These are phyloP conservation scores for Argyra leucocephala DNA, from an alignment of 2,888 invertebrate genomes.

Conservation along the genomic window DNA sequence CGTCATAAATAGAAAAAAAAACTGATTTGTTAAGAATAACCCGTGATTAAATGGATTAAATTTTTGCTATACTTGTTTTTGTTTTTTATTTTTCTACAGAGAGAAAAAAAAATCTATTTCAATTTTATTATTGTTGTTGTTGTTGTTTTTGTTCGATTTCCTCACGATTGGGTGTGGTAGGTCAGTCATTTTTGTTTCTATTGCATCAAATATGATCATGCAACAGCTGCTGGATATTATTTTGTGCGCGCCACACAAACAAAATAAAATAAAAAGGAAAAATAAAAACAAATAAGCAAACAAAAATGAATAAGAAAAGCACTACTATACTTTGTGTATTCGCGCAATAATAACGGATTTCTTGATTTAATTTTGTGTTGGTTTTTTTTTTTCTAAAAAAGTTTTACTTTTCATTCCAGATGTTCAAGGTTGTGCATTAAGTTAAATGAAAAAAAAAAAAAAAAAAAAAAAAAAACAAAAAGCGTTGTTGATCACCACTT, in stretches of 20 bases:
- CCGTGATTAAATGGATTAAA: no score
- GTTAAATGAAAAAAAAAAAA: no score
- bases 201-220: constrained; percentile 3
- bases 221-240: constrained; percentile 2
- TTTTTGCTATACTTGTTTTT: no score
- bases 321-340: not conserved
- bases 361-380: not conserved
- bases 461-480: no score
- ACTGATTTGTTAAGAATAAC: no score
- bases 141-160: not conserved
- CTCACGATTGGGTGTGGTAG: constrained; percentile 6
- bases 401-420: not conserved
- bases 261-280: no score
- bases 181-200: not conserved
- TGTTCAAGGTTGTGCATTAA: constrained; percentile 1
- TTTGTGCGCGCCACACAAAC: not conserved
- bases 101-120: no score
- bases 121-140: not conserved
- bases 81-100: no score
- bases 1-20: no score
- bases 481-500: not conserved
- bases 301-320: no score
- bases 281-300: no score
- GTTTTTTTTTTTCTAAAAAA: not conserved
- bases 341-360: constrained; percentile 1